Evolutionary conservation across 2,113 vertebrate genomes (phyloP), one percentile per base, ranked within the genome.

Genomic region (Phaethornis superciliosus): DNA sequence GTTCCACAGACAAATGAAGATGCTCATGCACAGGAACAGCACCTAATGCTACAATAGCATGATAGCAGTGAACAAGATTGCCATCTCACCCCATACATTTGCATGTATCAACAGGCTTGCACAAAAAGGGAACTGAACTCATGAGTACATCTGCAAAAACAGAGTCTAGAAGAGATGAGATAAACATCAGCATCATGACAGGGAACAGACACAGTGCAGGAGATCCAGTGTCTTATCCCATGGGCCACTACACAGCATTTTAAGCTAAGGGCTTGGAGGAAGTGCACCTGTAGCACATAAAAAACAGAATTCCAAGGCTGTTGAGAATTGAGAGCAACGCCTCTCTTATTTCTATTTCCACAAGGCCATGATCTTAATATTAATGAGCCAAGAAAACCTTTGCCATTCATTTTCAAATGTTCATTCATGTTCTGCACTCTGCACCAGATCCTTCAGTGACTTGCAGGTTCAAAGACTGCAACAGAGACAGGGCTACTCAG

Each of bases 301-400:
- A 72, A 85, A 76, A 54, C 71, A 79, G 64, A 82, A 79, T n/a
- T 46, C 30, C 15, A 35, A 35, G 30, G 49, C 62, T 56, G 32
- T 26, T 94, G 81, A 82, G 37, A 94, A 52, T 26, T 4, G 2
- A 71, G 49, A 92, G 80, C 11, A 90, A 84, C 9, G 1, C 40
- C 65, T 88, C 30, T 81, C 60, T 80, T 69, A 51, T 85, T 85
- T 74, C 68, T 40, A 78, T 83, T 90, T 95, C 44, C 80, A 83
- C 10, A 59, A 65, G 2, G 54, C 23, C 28, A 46, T 77, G 37
- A 2, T 78, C 26, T 74, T 92, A 70, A 77, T 88, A 78, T 51
- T 78, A 70, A 86, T 65, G 27, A 89, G 44, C n/a, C 86, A 95
- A 79, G 52, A 89, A 84, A 89, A 87, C 69, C 52, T 35, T 86